A percentile compares a stretch with the other conserved stretches of the same genome.
Evolutionary conservation across 1,140 invertebrate genomes (phyloP).

Genomic region (Zaprionus ghesquierei): DNA sequence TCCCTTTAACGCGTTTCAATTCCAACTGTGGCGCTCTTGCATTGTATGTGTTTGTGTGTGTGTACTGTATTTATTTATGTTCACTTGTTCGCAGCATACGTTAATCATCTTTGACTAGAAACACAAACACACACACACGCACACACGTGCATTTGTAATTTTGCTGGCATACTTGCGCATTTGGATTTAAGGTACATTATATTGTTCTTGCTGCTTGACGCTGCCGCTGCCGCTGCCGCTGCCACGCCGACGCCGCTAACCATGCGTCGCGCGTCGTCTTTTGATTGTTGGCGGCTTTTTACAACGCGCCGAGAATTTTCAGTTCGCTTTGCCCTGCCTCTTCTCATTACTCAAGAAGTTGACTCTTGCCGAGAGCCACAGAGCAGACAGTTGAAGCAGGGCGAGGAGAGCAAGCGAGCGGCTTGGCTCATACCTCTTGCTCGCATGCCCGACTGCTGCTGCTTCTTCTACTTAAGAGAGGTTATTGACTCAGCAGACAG

Average conservation of each 20-base stretch:
- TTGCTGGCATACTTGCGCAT: conserved; percentile 50
- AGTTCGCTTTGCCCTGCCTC: conserved; percentile 47
- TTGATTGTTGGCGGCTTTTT: conserved; percentile 53
- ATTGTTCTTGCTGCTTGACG: conserved; percentile 9
- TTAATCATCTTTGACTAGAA: conserved; percentile 41
- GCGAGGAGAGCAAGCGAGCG: neutral
- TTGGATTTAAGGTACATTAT: conserved; percentile 47
- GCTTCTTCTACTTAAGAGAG: conserved; percentile 9
- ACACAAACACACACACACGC: conserved; percentile 10
- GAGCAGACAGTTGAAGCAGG: conserved; percentile 3
- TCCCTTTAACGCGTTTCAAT: conserved; percentile 43
- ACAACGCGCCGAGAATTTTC: conserved; percentile 52
- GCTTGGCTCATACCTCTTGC: conserved; percentile 7
- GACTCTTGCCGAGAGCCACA: conserved; percentile 39
- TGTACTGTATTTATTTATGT: conserved; percentile 34
- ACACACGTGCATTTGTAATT: conserved; percentile 23
- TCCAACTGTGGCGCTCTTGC: conserved; percentile 38
- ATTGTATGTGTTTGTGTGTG: conserved; percentile 6
- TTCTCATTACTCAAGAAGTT: conserved; percentile 53
- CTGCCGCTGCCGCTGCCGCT: conserved; percentile 1
- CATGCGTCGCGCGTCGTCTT: conserved; percentile 38
- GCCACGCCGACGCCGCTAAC: no score
- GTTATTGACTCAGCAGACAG: conserved; percentile 53
- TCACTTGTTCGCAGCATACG: conserved; percentile 37
- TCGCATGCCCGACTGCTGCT: conserved; percentile 18